A percentile compares a stretch with the other conserved stretches of the same genome.
Conservation (phyloP, 1,140 invertebrate species). For the Thaumatotibia leucotreta region DNA sequence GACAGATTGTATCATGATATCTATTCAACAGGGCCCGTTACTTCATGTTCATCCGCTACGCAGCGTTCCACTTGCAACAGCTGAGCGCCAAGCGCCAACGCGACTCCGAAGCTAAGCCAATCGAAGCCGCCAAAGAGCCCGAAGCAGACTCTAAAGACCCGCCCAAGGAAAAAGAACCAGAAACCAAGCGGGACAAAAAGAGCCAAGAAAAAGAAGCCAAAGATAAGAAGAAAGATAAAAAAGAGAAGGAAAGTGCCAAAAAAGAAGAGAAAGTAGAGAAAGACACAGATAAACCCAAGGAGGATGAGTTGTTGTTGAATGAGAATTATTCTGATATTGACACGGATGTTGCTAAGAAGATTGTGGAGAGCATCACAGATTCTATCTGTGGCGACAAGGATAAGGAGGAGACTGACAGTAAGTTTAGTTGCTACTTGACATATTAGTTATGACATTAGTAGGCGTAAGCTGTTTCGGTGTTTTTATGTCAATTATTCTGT, state of each 20-base stretch:
- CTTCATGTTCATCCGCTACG: conserved; percentile 97
- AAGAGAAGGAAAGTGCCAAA: conserved; percentile 27
- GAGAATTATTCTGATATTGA: conserved; percentile 78
- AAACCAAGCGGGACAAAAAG: conserved; percentile 64
- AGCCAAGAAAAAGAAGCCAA: conserved; percentile 55
- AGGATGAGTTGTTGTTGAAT: conserved; percentile 61
- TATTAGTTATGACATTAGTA: neutral
- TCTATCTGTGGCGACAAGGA: conserved; percentile 86
- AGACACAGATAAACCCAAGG: conserved; percentile 48
- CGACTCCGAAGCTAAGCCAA: conserved; percentile 59
- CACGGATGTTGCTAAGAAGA: conserved; percentile 93
- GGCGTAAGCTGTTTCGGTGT: too few species aligned
- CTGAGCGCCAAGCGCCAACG: conserved; percentile 78
- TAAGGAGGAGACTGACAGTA: conserved; percentile 84
- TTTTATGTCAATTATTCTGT: too few species aligned
- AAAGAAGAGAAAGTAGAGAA: conserved; percentile 42
- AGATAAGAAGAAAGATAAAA: conserved; percentile 54
- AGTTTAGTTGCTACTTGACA: conserved; percentile 30
- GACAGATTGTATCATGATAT: neutral
- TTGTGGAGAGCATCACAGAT: conserved; percentile 92
- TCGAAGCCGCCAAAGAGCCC: conserved; percentile 50
- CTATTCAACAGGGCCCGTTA: conserved; percentile 83
- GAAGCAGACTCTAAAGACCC: conserved; percentile 38
- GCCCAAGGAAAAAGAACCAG: conserved; percentile 60
- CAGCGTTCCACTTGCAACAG: conserved; percentile 95